phyloP scores from a whole-genome alignment of 2,797 vertebrate species.

The Danio aesculapii region DNA sequence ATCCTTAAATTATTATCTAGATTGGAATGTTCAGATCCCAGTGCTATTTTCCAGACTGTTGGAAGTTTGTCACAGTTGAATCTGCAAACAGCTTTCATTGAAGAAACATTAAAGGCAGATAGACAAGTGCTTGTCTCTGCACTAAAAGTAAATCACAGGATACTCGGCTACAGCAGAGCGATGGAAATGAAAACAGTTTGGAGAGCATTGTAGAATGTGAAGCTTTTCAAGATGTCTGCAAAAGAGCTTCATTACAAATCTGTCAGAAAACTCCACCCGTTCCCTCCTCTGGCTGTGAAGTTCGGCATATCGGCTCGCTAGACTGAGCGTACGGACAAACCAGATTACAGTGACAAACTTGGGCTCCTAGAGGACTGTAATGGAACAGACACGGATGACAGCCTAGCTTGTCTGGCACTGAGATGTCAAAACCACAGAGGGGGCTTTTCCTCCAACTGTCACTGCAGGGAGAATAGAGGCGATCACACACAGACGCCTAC shows the following conservation, averaged over 20 bases:
- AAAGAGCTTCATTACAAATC: conserved; percentile 31
- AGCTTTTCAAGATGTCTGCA: conserved; percentile 34
- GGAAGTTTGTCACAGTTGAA: not conserved
- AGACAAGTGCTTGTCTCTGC: not conserved
- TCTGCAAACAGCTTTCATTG: conserved; percentile 10
- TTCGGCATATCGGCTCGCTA: conserved; percentile 41
- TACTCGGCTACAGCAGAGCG: not conserved
- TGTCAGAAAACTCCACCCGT: conserved; percentile 36
- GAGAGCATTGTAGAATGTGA: conserved; percentile 42
- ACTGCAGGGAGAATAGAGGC: conserved; percentile 46
- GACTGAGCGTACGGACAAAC: conserved; percentile 52
- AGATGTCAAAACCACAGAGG: conserved; percentile 52
- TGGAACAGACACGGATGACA: conserved; percentile 72
- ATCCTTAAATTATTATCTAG: not conserved
- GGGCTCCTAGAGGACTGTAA: conserved; percentile 64
- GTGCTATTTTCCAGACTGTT: conserved; percentile 19
- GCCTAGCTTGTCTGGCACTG: conserved; percentile 48
- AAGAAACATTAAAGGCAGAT: not conserved
- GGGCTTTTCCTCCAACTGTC: conserved; percentile 48
- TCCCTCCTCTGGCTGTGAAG: conserved; percentile 26
- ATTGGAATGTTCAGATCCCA: conserved; percentile 1
- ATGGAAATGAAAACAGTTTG: conserved; percentile 20
- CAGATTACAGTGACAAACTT: conserved; percentile 63
- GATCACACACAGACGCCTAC: conserved; percentile 50
- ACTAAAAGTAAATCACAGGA: not conserved